phyloP scores from a whole-genome alignment of 2,113 vertebrate species.

The Eleginops maclovinus region DNA sequence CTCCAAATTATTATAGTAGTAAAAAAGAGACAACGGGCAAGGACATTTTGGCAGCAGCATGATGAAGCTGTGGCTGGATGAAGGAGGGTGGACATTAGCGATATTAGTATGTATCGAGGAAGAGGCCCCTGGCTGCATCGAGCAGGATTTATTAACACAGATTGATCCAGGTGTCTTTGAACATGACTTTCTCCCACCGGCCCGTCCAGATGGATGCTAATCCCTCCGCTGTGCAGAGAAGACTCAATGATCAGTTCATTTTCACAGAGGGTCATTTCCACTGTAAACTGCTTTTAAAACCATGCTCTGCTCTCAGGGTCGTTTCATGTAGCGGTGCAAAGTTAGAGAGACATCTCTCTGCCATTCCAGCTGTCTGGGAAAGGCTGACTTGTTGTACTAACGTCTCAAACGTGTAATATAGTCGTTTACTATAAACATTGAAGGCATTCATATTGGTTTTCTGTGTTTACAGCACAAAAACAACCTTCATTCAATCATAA shows the following conservation, averaged over 20 bases:
- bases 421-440: neutral
- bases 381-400: too few species aligned
- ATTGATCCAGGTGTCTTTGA: conserved; percentile 79
- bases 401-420: neutral
- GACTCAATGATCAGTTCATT: conserved; percentile 56
- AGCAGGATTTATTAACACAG: conserved; percentile 73
- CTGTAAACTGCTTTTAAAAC: conserved; percentile 39
- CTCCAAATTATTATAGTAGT: conserved; percentile 39
- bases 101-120: conserved; percentile 76
- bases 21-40: conserved; percentile 31
- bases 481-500: neutral
- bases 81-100: conserved; percentile 53
- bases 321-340: conserved; percentile 12
- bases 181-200: conserved; percentile 70
- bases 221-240: conserved; percentile 53
- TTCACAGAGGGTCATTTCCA: conserved; percentile 51
- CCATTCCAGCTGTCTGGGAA: too few species aligned
- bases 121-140: conserved; percentile 74
- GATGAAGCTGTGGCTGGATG: conserved; percentile 13
- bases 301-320: conserved; percentile 5
- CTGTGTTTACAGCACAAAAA: neutral
- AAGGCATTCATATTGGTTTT: too few species aligned
- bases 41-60: conserved; percentile 41
- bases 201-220: conserved; percentile 67
- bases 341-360: neutral